Evolutionary conservation across 2,113 vertebrate genomes (phyloP).

Genomic region (Megaptera novaeangliae): DNA sequence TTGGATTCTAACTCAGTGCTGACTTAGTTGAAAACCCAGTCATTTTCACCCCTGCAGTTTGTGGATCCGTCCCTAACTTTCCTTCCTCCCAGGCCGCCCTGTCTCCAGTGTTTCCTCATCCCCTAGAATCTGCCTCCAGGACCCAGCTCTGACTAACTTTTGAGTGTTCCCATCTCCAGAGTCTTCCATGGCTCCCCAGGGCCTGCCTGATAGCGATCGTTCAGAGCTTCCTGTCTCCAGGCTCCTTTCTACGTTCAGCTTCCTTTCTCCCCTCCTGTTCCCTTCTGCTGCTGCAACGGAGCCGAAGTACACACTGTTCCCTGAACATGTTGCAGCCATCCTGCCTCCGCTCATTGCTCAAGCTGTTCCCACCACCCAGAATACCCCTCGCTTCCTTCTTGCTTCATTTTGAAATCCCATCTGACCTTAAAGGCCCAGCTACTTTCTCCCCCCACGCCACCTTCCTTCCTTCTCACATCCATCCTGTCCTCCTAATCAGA

Average conservation of each 20-base stretch:
- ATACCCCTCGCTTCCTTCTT: not conserved
- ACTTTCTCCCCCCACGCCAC: not conserved
- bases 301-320: not conserved
- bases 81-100: not conserved
- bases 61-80: not conserved
- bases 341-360: not conserved
- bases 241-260: not conserved
- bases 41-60: not conserved
- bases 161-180: not conserved
- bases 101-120: not conserved
- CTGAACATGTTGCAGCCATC: not conserved
- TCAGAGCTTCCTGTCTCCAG: not conserved
- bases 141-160: not conserved
- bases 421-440: not conserved
- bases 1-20: not conserved
- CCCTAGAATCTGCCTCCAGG: not conserved
- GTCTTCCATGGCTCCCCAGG: not conserved
- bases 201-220: not conserved
- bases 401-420: not conserved
- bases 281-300: not conserved
- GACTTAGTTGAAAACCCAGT: not conserved
- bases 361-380: not conserved
- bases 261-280: not conserved
- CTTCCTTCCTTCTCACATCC: not conserved
- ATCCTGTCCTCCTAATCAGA: not conserved